Evolutionary conservation across 64 coral and sea anemone genomes (phyloP).

Genomic region (Astreopora myriophthalma): DNA sequence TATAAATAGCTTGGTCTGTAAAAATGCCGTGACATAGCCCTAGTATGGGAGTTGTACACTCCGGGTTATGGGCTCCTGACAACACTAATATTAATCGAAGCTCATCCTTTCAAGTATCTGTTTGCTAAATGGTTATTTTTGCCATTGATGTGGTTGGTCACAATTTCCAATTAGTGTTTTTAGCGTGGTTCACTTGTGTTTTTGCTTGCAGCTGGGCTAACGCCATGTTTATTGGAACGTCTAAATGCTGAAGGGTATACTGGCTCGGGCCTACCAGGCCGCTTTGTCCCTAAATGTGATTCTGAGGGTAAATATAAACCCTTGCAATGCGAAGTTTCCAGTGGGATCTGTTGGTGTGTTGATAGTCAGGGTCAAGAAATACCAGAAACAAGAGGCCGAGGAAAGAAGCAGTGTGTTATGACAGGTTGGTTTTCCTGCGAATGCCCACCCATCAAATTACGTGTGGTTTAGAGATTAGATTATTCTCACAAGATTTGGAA

Average conservation of each 20-base stretch:
- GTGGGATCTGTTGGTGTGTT: conserved; percentile 63
- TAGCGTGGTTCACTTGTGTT: background rate
- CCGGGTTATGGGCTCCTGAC: too few species aligned
- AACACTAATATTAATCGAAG: too few species aligned
- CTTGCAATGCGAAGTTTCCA: conserved; percentile 36
- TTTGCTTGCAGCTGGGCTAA: conserved; percentile 70
- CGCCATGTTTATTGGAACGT: conserved; percentile 73
- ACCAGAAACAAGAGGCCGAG: conserved; percentile 46
- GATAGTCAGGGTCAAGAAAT: conserved; percentile 67
- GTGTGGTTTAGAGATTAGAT: too few species aligned
- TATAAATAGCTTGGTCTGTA: too few species aligned
- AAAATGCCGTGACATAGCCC: too few species aligned
- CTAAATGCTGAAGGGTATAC: conserved; percentile 29
- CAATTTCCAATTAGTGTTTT: background rate
- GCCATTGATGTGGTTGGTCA: too few species aligned
- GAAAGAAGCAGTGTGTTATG: conserved; percentile 6
- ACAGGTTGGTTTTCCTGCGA: background rate
- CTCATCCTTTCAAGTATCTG: background rate
- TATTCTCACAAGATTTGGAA: too few species aligned
- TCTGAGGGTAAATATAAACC: conserved; percentile 43
- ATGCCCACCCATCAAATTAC: too few species aligned
- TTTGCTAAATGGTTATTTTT: background rate
- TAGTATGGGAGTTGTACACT: too few species aligned
- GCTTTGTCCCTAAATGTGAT: conserved; percentile 60
- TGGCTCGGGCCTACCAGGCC: conserved; percentile 40